phyloP scores from a whole-genome alignment of 1,140 invertebrate genomes.

The Delia radicum region DNA sequence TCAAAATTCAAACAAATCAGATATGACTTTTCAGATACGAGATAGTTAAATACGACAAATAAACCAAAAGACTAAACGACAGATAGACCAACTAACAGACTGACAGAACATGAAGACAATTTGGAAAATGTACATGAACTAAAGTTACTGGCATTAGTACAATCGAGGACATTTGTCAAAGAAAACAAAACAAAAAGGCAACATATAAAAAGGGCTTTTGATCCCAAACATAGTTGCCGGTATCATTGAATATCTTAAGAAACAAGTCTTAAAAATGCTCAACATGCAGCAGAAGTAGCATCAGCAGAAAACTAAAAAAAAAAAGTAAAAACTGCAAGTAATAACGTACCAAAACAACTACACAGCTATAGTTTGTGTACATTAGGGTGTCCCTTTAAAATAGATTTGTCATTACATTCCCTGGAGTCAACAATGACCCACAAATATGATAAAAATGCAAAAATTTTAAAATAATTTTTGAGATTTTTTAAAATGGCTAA shows the following conservation, averaged over 20 bases:
- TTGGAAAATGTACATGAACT: background rate
- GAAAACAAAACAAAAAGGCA: background rate
- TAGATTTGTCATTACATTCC: too few relatives aligned
- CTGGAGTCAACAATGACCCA: too few relatives aligned
- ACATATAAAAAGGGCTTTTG: background rate
- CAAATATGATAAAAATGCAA: too few relatives aligned
- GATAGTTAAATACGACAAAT: background rate
- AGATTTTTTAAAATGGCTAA: too few relatives aligned
- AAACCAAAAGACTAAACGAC: background rate
- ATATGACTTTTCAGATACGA: background rate
- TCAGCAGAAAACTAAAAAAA: background rate
- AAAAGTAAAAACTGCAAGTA: background rate
- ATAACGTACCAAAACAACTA: background rate
- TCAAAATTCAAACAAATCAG: background rate
- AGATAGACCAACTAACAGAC: background rate
- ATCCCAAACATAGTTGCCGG: background rate
- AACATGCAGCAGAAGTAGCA: background rate
- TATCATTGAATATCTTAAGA: background rate
- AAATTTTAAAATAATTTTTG: too few relatives aligned
- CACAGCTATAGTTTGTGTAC: too few relatives aligned
- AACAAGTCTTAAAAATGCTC: slow-evolving; percentile 10
- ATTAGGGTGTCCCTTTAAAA: too few relatives aligned
- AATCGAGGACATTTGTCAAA: slow-evolving; percentile 12
- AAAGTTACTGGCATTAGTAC: background rate
- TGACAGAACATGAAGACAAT: background rate